A percentile compares a stretch with the other conserved stretches of the same genome.
These are phyloP conservation scores for Daktulosphaira vitifoliae DNA, from an alignment of 1,140 invertebrate species.

Conservation along the genomic window DNA sequence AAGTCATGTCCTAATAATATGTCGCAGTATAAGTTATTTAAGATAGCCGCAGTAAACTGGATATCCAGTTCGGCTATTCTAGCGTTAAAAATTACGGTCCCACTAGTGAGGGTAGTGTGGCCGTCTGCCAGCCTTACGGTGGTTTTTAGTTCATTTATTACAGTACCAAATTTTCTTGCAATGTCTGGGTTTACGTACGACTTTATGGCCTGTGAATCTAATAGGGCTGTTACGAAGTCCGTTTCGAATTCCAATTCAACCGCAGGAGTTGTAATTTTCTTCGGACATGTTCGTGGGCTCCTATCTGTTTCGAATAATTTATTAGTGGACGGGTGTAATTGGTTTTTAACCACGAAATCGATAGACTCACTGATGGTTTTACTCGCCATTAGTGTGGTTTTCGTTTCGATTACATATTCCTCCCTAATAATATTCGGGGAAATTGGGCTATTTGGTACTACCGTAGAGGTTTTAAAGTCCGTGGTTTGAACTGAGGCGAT, in stretches of 20 bases:
- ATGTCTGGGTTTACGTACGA: background rate
- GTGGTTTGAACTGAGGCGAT: no score
- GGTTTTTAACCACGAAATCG: background rate
- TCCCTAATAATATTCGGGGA: no score
- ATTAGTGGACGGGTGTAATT: background rate
- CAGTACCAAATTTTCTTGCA: background rate
- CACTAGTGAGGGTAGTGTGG: background rate
- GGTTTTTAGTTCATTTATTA: background rate
- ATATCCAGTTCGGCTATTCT: background rate
- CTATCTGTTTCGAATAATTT: no score
- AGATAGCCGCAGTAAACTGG: background rate
- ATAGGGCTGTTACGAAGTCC: background rate
- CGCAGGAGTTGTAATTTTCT: background rate
- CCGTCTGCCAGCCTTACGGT: background rate
- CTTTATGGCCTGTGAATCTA: background rate
- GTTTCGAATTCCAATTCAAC: background rate
- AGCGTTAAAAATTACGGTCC: background rate
- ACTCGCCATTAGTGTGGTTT: background rate
- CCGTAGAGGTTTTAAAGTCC: no score
- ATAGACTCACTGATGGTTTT: background rate
- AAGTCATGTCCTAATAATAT: slow-evolving; percentile 1
- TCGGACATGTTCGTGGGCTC: background rate
- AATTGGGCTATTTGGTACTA: no score
- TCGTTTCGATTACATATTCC: background rate
- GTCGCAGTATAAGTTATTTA: background rate